Evolutionary conservation across 2,113 vertebrate genomes (phyloP), one percentile per base, ranked within the genome.

Genomic region (Dunckerocampus dactyliophorus): DNA sequence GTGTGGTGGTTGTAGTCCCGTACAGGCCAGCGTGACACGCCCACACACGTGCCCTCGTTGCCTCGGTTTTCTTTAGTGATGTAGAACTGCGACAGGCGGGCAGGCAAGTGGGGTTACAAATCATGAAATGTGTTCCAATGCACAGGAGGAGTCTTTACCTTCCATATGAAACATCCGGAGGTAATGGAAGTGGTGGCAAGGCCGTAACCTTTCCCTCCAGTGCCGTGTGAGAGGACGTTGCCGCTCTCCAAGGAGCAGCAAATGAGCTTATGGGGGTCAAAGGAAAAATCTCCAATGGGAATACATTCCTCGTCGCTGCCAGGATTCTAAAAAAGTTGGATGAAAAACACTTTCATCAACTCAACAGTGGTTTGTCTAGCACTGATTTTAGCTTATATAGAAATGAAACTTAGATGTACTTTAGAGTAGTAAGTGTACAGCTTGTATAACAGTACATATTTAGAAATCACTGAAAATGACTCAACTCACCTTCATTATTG

Each of bases 141-240:
- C 6, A 47, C n/a, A n/a, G n/a, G 12, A 7, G 28, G 13, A 63
- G 22, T 43, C 37, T 39, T 37, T 72, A 90, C 91, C 83, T 92
- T 92, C 91, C 91, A 92, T 67, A 89, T 90, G 62, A 91, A 92
- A 65, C 90, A 92, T 42, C 91, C 91, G 16, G 91, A 92, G 45
- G 89, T 91, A 74, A 92, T 91, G 17, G 87, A 83, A 2, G 91
- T 91, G 62, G 90, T 91, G 17, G 91, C 89, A 62, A 92, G 80
- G 47, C 91, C 91, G 0, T 92, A 92, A 12, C 91, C 91, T 82
- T 92, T 92, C 2, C 91, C 91, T 19, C 91, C 91, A 2, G 90
- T 84, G 12, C 91, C 91, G 37, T 92, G 91, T 3, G 89, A 89
- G 19, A 92, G 88, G 45, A 92, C 74, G 75, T 90, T 92, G 20